Percentiles rank a stretch among this genome's conserved stretches.
Conservation (phyloP, 53 echinoderm and acorn worm genomes). For the Echinometra lucunter region DNA sequence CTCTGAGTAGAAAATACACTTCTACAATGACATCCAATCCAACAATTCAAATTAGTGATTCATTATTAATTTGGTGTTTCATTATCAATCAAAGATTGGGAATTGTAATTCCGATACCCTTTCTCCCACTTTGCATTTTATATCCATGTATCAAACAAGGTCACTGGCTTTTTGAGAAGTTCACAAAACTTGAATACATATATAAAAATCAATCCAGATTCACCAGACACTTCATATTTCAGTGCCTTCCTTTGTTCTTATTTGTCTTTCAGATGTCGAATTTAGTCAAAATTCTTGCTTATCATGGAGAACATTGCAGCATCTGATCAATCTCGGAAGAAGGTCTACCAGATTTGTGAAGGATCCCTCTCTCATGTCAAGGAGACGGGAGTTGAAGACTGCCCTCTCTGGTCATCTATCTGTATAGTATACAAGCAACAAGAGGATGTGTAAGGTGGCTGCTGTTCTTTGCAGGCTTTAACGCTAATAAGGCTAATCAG, state of each 20-base stretch:
- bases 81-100: not conserved
- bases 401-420: slow-evolving; percentile 8
- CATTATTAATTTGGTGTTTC: not conserved
- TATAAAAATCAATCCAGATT: no score
- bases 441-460: not conserved
- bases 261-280: not conserved
- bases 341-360: not conserved
- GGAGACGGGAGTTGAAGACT: not conserved
- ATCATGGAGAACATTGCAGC: not conserved
- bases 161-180: no score
- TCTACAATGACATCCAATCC: no score
- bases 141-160: no score
- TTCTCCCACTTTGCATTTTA: not conserved
- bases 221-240: not conserved
- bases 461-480: not conserved
- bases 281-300: not conserved
- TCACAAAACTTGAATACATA: no score
- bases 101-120: not conserved
- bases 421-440: not conserved
- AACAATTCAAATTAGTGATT: not conserved
- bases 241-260: not conserved
- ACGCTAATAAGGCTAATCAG: no score
- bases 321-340: not conserved
- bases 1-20: no score
- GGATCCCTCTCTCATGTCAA: not conserved